These are phyloP conservation scores for Petromus typicus DNA, from an alignment of 2,113 vertebrate genomes.

Conservation along the genomic window DNA sequence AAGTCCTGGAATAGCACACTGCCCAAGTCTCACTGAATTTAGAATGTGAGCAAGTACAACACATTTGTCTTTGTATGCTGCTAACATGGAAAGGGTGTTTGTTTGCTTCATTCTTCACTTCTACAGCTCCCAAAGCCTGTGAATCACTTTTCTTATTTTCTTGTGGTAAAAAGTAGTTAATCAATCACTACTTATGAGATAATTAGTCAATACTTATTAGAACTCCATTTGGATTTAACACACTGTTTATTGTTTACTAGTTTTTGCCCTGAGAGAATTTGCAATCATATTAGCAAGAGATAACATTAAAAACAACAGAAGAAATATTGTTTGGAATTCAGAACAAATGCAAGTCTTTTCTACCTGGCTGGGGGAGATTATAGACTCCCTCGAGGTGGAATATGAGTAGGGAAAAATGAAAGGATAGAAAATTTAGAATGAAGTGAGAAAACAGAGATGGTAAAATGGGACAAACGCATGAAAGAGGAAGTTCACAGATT, in stretches of 20 bases:
- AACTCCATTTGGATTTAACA: not conserved
- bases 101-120: not conserved
- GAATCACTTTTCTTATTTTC: not conserved
- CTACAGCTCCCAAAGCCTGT: not conserved
- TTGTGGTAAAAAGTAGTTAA: not conserved
- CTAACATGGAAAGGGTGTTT: not conserved
- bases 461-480: not conserved
- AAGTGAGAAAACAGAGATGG: not conserved
- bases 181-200: no score
- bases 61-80: not conserved
- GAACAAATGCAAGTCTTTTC: constrained; percentile 2
- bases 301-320: not conserved
- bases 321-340: not conserved
- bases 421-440: not conserved
- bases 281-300: not conserved
- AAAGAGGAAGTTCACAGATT: not conserved
- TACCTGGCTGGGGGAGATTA: not conserved
- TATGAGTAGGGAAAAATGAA: not conserved
- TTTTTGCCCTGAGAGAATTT: not conserved
- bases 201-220: not conserved
- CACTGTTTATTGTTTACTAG: not conserved
- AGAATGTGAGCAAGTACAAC: not conserved
- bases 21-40: not conserved
- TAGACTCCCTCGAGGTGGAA: not conserved
- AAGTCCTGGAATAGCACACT: not conserved